phyloP scores from a whole-genome alignment of 2,113 vertebrate genomes.

The Balaeniceps rex region DNA sequence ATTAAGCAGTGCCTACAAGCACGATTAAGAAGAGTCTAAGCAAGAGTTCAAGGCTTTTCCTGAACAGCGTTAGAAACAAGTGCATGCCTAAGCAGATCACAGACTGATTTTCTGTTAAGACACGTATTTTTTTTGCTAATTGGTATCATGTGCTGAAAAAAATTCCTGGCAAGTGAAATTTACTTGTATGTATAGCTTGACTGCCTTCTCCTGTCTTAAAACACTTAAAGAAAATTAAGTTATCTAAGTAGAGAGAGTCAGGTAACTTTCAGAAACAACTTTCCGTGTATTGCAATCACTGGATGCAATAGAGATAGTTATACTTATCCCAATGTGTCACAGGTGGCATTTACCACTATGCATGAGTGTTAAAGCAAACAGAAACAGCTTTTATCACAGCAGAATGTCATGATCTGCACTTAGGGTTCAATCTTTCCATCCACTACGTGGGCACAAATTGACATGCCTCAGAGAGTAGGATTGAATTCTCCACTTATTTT shows the following conservation, averaged over 20 bases:
- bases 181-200: not conserved
- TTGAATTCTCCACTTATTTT: conserved; percentile 58
- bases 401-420: conserved; percentile 69
- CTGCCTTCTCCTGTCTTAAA: not conserved
- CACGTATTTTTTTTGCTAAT: not conserved
- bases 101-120: not conserved
- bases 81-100: not conserved
- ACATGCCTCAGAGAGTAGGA: conserved; percentile 54
- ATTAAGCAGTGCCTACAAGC: not conserved
- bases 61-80: not conserved
- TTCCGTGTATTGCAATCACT: not conserved
- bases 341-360: conserved; percentile 50
- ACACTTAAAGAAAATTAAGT: not conserved
- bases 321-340: conserved; percentile 36
- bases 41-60: not conserved
- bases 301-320: conserved; percentile 17
- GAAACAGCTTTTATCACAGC: conserved; percentile 73
- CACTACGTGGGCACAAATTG: conserved; percentile 64
- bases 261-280: conserved; percentile 33
- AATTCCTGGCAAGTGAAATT: not conserved
- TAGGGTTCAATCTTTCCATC: conserved; percentile 64
- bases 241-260: not conserved
- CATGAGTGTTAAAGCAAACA: conserved; percentile 64
- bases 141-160: not conserved
- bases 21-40: not conserved